These are phyloP conservation scores for Torymus aiolomorphi DNA, from an alignment of 2,888 invertebrate genomes.

Conservation along the genomic window DNA sequence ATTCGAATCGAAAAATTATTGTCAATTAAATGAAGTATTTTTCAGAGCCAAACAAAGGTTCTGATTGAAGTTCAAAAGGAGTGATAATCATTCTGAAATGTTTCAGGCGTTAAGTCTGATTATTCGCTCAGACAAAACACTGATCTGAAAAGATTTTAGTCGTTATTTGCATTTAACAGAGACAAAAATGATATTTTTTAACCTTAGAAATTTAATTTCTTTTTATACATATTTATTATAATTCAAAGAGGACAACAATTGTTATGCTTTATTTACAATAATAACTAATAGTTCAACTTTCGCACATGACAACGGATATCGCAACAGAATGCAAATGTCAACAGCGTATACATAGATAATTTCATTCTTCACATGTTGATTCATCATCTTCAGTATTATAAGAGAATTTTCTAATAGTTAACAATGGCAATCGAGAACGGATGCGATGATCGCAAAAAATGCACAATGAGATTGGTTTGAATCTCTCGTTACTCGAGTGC, in stretches of 20 bases:
- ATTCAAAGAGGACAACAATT: constrained; percentile 46
- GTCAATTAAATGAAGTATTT: constrained; percentile 48
- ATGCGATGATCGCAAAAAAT: constrained; percentile 44
- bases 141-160: constrained; percentile 54
- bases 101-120: constrained; percentile 29
- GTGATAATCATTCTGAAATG: constrained; percentile 38
- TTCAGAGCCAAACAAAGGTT: constrained; percentile 14
- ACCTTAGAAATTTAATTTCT: constrained; percentile 36
- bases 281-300: constrained; percentile 37
- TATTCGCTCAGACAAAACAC: constrained; percentile 44
- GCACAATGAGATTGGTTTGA: constrained; percentile 45
- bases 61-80: neutral
- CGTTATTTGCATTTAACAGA: constrained; percentile 55
- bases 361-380: constrained; percentile 32
- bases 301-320: constrained; percentile 20
- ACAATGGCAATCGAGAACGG: constrained; percentile 48
- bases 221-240: constrained; percentile 51
- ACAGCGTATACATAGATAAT: constrained; percentile 18
- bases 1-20: constrained; percentile 32
- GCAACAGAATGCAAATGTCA: constrained; percentile 33
- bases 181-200: constrained; percentile 46
- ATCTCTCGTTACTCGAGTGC: constrained; percentile 45
- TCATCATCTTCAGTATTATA: constrained; percentile 54
- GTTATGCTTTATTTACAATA: constrained; percentile 47
- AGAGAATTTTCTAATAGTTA: constrained; percentile 51